These are phyloP conservation scores for Pristionchus arcanus DNA, from an alignment of 2,888 invertebrate genomes.

Conservation along the genomic window DNA sequence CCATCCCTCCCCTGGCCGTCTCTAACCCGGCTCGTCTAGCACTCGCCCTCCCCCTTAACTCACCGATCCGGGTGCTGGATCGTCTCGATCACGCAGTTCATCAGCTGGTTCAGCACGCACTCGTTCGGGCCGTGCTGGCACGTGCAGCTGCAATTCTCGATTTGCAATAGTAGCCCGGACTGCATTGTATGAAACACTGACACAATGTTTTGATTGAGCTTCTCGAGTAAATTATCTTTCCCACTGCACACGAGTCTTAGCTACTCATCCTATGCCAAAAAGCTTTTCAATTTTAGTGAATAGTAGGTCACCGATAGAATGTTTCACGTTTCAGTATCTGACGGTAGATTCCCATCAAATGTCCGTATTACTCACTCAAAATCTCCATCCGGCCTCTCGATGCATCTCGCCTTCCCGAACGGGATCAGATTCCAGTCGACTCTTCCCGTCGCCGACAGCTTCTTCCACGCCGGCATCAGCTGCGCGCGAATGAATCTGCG, in stretches of 20 bases:
- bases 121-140: constrained; percentile 78
- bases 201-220: too few relatives aligned
- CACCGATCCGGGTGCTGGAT: constrained; percentile 66
- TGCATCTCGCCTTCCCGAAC: constrained; percentile 78
- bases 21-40: background rate
- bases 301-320: too few relatives aligned
- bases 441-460: constrained; percentile 67
- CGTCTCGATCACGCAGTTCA: constrained; percentile 78
- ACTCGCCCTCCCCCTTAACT: background rate
- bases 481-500: constrained; percentile 72
- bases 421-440: constrained; percentile 74
- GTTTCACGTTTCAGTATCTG: too few relatives aligned
- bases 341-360: too few relatives aligned
- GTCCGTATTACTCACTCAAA: constrained; percentile 67
- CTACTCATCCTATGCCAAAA: too few relatives aligned
- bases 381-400: constrained; percentile 66
- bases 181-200: background rate
- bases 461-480: constrained; percentile 70
- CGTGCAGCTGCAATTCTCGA: constrained; percentile 65
- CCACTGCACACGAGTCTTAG: too few relatives aligned
- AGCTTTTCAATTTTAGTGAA: too few relatives aligned
- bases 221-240: too few relatives aligned
- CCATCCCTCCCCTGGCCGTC: too few relatives aligned
- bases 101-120: constrained; percentile 76
- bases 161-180: background rate